Evolutionary conservation across 2,113 vertebrate genomes (phyloP).

Genomic region (Aspiorhynchus laticeps): DNA sequence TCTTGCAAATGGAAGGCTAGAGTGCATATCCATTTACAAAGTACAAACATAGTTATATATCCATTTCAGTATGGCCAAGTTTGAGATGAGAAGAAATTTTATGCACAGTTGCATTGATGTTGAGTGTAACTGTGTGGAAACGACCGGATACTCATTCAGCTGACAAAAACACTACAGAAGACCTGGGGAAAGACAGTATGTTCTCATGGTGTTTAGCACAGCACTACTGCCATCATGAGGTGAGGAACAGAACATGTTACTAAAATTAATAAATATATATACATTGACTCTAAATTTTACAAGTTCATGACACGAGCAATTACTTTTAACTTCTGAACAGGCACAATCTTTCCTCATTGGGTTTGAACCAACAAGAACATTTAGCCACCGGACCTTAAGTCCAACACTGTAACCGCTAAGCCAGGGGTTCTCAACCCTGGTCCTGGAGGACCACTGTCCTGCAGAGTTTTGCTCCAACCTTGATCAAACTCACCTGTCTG

Average conservation of each 20-base stretch:
- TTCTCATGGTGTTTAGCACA: neutral
- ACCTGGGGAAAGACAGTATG: neutral
- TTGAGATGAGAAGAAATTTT: neutral
- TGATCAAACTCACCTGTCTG: too few species aligned
- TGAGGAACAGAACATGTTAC: neutral
- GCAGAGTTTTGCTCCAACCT: too few species aligned
- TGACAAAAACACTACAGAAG: neutral
- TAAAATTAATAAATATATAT: neutral
- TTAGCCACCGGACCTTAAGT: neutral
- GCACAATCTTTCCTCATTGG: neutral
- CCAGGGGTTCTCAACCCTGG: too few species aligned
- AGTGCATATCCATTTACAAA: neutral
- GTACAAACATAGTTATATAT: neutral
- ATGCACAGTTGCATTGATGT: neutral
- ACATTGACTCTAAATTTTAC: neutral
- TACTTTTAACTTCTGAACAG: neutral
- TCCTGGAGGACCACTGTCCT: too few species aligned
- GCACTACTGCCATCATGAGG: slow-evolving; percentile 54
- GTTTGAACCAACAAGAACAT: neutral
- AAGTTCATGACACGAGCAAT: neutral
- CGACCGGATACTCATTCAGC: neutral
- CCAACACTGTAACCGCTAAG: neutral
- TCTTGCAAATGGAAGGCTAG: neutral
- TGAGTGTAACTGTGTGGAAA: neutral
- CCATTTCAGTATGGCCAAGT: neutral